Conservation (phyloP, 1,140 invertebrate genomes). For the Trachelipus rathkii region DNA sequence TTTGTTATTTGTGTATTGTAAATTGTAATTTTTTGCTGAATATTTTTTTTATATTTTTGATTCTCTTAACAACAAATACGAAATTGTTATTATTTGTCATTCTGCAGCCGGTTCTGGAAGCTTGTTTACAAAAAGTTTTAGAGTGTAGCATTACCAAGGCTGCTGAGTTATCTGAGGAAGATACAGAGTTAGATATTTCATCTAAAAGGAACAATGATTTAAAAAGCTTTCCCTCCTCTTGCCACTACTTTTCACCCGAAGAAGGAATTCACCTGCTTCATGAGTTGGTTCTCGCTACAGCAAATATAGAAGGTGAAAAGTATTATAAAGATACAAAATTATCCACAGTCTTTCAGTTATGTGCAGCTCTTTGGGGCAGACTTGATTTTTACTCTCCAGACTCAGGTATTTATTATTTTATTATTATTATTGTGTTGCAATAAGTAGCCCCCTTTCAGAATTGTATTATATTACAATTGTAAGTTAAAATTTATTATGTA, state of each 20-base stretch:
- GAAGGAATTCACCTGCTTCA: slow-evolving; percentile 32
- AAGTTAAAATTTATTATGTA: too few relatives aligned
- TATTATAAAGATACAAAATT: slow-evolving; percentile 18
- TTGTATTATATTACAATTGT: too few relatives aligned
- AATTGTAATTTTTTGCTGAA: too few relatives aligned
- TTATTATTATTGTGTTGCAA: slow-evolving; percentile 10
- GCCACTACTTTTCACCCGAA: slow-evolving; percentile 26
- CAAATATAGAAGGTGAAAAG: not conserved
- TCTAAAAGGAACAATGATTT: too few relatives aligned
- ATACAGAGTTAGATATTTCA: slow-evolving; percentile 48
- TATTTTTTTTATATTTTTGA: too few relatives aligned
- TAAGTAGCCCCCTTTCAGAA: too few relatives aligned
- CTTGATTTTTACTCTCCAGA: slow-evolving; percentile 48
- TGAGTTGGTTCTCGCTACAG: slow-evolving; percentile 30
- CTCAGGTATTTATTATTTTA: slow-evolving; percentile 35
- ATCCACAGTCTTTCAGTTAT: slow-evolving; percentile 67
- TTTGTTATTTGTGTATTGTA: too few relatives aligned
- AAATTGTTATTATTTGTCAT: not conserved
- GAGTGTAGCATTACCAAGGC: slow-evolving; percentile 51
- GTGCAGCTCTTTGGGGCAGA: slow-evolving; percentile 77
- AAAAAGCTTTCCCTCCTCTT: not conserved
- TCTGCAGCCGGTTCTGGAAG: slow-evolving; percentile 18
- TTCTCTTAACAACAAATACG: too few relatives aligned
- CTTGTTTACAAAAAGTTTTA: slow-evolving; percentile 43
- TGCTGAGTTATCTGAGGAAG: slow-evolving; percentile 51